Evolutionary conservation across 2,888 invertebrate genomes (phyloP).

Genomic region (Mesodorylaimus sp.): DNA sequence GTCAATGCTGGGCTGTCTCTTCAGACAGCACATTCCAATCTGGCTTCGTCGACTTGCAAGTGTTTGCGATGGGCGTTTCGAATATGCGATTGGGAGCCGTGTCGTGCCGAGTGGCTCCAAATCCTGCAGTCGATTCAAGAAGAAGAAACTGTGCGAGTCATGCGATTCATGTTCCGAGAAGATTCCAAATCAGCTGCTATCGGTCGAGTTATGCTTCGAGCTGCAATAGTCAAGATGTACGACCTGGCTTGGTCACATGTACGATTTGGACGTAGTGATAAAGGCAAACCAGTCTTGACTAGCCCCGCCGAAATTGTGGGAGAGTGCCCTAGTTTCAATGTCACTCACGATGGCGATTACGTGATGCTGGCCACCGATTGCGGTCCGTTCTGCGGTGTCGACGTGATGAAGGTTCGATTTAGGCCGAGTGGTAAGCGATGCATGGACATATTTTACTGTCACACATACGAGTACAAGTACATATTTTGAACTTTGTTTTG

Average conservation of each 20-base stretch:
- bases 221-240: constrained; percentile 13
- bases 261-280: constrained; percentile 23
- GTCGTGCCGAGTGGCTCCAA: constrained; percentile 11
- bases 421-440: no score
- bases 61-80: constrained; percentile 10
- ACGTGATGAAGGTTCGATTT: constrained; percentile 26
- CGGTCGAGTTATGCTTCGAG: constrained; percentile 22
- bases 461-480: no score
- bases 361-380: constrained; percentile 27
- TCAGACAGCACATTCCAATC: no score
- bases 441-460: neutral
- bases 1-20: no score
- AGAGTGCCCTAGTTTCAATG: constrained; percentile 26
- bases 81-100: constrained; percentile 8
- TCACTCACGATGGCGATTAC: constrained; percentile 29
- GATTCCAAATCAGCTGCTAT: constrained; percentile 16
- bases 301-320: constrained; percentile 16
- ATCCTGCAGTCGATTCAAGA: constrained; percentile 24
- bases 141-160: constrained; percentile 22
- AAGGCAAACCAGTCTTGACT: constrained; percentile 25
- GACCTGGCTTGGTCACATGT: constrained; percentile 19
- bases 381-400: constrained; percentile 23
- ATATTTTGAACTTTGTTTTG: no score
- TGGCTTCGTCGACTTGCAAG: no score
- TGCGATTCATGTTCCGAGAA: constrained; percentile 21